Conservation (phyloP, 2,888 invertebrate genomes). For the Ceriagrion tenellum region DNA sequence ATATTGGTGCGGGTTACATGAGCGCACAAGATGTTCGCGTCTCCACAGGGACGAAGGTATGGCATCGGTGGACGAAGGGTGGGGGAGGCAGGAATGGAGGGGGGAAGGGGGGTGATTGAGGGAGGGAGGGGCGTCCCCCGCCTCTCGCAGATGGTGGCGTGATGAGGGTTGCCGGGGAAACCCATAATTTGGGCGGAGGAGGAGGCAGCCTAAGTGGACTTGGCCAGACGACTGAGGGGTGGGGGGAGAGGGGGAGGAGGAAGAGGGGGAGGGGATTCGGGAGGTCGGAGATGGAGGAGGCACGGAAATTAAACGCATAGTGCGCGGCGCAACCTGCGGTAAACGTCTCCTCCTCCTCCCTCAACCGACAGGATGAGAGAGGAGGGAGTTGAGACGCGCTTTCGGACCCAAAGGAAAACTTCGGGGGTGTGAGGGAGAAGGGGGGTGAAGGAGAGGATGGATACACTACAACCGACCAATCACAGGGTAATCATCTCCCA, state of each 20-base stretch:
- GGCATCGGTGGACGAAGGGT: too few relatives aligned
- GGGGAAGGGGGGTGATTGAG: neutral
- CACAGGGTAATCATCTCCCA: neutral
- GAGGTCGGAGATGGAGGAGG: neutral
- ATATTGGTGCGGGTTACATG: too few relatives aligned
- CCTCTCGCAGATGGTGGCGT: constrained; percentile 35
- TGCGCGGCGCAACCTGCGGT: constrained; percentile 26
- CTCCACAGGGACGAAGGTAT: too few relatives aligned
- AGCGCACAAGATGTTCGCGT: too few relatives aligned
- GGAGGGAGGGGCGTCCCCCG: neutral
- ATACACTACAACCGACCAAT: constrained; percentile 6
- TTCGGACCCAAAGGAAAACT: neutral
- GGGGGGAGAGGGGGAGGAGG: neutral
- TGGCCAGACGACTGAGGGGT: neutral
- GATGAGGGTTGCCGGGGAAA: constrained; percentile 57
- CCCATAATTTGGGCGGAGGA: constrained; percentile 45
- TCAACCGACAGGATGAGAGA: neutral
- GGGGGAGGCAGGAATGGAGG: neutral
- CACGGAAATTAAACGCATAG: constrained; percentile 50
- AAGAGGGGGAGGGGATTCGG: neutral
- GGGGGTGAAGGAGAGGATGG: neutral
- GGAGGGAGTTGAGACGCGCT: neutral
- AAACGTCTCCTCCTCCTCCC: constrained; percentile 40
- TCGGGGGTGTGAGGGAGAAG: neutral
- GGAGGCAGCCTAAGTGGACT: neutral